Evolutionary conservation across 2,113 vertebrate species (phyloP).

Genomic region (Petroica traversi): DNA sequence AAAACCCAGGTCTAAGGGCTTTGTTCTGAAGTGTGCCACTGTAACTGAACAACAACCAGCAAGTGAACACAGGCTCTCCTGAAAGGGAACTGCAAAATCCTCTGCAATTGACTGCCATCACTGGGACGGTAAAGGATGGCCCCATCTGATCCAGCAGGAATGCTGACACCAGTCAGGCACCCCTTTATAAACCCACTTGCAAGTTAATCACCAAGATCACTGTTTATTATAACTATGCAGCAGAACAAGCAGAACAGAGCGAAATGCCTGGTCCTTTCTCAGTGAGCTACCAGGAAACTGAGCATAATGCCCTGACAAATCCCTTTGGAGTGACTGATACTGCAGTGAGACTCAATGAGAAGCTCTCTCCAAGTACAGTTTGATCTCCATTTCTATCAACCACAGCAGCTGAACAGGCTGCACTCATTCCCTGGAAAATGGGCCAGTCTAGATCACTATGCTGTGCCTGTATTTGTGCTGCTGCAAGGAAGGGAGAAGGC

Average conservation of each 20-base stretch:
- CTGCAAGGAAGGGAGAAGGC: not conserved
- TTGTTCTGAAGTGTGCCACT: not conserved
- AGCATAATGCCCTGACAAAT: not conserved
- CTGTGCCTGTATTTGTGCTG: accelerated
- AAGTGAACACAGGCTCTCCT: not conserved
- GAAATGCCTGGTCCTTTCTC: not conserved
- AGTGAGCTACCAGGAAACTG: not conserved
- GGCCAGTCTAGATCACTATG: not conserved
- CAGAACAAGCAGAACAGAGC: not conserved
- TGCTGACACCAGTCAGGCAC: not conserved
- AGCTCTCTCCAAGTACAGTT: not conserved
- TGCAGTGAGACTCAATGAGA: not conserved
- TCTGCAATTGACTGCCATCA: not conserved
- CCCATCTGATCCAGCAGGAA: not conserved
- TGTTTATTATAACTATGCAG: not conserved
- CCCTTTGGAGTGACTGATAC: not conserved
- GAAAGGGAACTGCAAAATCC: not conserved
- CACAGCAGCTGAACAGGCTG: not conserved
- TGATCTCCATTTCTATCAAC: not conserved
- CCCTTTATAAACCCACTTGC: not conserved
- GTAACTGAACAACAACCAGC: not conserved
- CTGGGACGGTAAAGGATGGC: not conserved
- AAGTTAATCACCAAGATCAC: not conserved
- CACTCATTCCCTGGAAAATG: not conserved
- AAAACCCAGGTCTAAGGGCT: accelerated